Conservation (phyloP, 2,113 vertebrate species). For the Athene cunicularia region DNA sequence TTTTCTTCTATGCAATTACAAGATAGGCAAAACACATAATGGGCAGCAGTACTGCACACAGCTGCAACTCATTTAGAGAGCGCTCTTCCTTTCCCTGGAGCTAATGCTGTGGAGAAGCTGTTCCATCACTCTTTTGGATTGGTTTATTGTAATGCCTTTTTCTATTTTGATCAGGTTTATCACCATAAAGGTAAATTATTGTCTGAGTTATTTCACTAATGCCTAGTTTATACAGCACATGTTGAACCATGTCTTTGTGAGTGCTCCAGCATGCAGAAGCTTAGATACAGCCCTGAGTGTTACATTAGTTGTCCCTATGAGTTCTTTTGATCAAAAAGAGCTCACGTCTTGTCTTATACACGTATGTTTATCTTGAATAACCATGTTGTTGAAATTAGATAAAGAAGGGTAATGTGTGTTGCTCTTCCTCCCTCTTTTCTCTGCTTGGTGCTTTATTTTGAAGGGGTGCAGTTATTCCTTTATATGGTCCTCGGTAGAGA, state of each 20-base stretch:
- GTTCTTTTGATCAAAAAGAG: background rate
- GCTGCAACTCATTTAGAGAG: background rate
- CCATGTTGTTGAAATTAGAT: background rate
- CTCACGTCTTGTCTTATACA: background rate
- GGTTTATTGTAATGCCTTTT: background rate
- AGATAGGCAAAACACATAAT: background rate
- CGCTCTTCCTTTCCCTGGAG: background rate
- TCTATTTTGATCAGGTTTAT: conserved; percentile 33
- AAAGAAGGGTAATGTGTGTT: background rate
- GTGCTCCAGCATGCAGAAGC: background rate
- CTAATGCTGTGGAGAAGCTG: background rate
- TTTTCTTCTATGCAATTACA: background rate
- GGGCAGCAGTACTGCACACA: background rate
- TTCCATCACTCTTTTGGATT: background rate
- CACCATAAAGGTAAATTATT: background rate
- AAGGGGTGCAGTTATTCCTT: background rate
- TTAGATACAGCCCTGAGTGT: background rate
- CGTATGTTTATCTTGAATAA: fast-evolving
- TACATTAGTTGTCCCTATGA: background rate
- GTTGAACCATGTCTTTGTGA: background rate
- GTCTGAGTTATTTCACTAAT: background rate
- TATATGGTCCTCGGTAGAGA: background rate
- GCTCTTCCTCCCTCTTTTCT: background rate
- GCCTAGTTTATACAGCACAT: background rate
- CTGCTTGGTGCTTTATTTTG: background rate